Conservation (phyloP, 1,140 invertebrate genomes). For the Brachionus asplanchnoidis region DNA sequence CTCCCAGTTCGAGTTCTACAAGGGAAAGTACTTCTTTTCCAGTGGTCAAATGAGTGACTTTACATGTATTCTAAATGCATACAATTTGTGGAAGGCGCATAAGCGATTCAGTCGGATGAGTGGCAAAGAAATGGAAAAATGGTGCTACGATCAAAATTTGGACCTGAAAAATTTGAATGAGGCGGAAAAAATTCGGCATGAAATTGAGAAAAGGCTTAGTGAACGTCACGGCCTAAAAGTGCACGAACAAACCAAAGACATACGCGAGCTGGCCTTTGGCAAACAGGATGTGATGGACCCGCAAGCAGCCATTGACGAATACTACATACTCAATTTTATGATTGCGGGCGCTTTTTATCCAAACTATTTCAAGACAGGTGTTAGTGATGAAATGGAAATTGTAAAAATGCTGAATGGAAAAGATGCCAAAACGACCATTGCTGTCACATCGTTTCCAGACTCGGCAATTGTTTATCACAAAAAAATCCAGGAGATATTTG, state of each 20-base stretch:
- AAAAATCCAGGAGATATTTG: conserved; percentile 27
- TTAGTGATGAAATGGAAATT: neutral
- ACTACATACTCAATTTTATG: conserved; percentile 39
- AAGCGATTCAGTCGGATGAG: neutral
- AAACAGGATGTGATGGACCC: neutral
- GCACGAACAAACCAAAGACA: neutral
- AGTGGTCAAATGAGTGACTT: conserved; percentile 24
- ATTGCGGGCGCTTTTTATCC: conserved; percentile 40
- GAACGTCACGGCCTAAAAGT: neutral
- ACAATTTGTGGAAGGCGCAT: conserved; percentile 13
- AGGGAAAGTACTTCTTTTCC: neutral
- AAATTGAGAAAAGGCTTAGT: neutral
- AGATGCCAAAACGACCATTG: conserved; percentile 25
- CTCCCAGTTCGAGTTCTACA: neutral
- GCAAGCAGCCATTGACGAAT: conserved; percentile 4
- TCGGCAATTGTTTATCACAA: conserved; percentile 31
- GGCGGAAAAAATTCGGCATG: neutral
- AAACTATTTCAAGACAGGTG: conserved; percentile 16
- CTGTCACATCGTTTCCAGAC: neutral
- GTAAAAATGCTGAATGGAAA: neutral
- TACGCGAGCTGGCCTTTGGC: neutral
- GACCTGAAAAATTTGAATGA: neutral
- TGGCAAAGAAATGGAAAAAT: neutral
- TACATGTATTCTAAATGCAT: conserved; percentile 12
- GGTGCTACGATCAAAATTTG: neutral